Evolutionary conservation across 2,888 invertebrate species (phyloP).

Genomic region (Stenotaenia linearis): DNA sequence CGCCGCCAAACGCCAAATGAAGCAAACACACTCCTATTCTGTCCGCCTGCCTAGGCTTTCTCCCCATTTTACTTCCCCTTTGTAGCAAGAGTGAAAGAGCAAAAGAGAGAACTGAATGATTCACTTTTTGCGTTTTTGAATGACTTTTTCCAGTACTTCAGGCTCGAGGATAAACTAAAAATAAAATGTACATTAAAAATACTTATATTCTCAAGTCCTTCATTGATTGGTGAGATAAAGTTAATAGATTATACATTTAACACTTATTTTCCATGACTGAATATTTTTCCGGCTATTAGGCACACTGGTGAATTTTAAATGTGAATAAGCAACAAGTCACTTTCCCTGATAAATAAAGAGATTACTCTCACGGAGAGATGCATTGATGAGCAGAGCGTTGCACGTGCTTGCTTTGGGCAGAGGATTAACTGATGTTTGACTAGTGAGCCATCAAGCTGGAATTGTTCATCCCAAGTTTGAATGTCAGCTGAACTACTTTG

Average conservation of each 20-base stretch:
- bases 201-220: too few species aligned
- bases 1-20: conserved; percentile 26
- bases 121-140: background rate
- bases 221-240: background rate
- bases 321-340: background rate
- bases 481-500: background rate
- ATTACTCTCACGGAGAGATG: background rate
- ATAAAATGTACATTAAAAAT: too few species aligned
- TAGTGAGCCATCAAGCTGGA: conserved; percentile 9
- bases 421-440: background rate
- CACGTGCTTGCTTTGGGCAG: conserved; percentile 18
- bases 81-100: background rate
- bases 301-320: background rate
- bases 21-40: conserved; percentile 24
- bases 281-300: background rate
- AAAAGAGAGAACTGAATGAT: background rate
- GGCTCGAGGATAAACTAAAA: background rate
- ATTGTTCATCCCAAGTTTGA: background rate
- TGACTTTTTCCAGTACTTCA: background rate
- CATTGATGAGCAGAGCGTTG: background rate
- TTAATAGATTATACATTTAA: too few species aligned
- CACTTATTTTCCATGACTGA: background rate
- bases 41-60: conserved; percentile 13
- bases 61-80: conserved; percentile 12
- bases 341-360: background rate